These are phyloP conservation scores for Mormoops blainvillei DNA, from an alignment of 2,113 vertebrate genomes.

Conservation along the genomic window DNA sequence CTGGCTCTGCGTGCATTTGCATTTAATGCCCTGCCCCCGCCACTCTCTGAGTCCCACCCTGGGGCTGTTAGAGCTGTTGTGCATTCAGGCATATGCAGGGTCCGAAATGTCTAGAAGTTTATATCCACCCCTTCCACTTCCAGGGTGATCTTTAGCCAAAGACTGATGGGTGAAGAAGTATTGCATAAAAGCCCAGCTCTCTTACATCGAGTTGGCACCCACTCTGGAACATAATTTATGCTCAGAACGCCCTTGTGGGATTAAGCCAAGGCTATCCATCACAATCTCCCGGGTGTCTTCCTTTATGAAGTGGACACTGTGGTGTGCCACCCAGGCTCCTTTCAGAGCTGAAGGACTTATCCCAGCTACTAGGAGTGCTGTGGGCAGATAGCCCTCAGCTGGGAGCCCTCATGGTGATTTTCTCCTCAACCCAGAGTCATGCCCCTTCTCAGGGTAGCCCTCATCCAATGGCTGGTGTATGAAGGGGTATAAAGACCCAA, in stretches of 20 bases:
- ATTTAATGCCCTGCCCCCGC: not conserved
- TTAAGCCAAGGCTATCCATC: not conserved
- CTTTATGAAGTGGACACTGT: not conserved
- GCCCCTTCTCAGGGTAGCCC: not conserved
- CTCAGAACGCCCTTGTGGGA: not conserved
- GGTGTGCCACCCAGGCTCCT: not conserved
- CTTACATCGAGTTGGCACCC: not conserved
- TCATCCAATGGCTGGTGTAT: not conserved
- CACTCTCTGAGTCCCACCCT: not conserved
- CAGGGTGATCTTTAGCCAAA: not conserved
- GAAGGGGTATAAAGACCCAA: not conserved
- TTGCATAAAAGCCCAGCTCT: not conserved
- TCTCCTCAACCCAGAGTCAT: not conserved
- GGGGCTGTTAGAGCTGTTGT: not conserved
- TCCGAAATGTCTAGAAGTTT: not conserved
- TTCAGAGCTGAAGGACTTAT: not conserved
- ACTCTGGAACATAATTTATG: not conserved
- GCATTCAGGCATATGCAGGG: accelerated
- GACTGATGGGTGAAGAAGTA: not conserved
- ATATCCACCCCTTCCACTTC: not conserved
- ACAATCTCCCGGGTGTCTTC: not conserved
- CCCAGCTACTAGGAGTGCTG: accelerated
- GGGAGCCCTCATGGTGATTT: accelerated
- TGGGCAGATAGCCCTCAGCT: not conserved
- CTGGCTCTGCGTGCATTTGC: not conserved